Conservation (phyloP, 2,797 vertebrate genomes). For the Glyptemys insculpta region DNA sequence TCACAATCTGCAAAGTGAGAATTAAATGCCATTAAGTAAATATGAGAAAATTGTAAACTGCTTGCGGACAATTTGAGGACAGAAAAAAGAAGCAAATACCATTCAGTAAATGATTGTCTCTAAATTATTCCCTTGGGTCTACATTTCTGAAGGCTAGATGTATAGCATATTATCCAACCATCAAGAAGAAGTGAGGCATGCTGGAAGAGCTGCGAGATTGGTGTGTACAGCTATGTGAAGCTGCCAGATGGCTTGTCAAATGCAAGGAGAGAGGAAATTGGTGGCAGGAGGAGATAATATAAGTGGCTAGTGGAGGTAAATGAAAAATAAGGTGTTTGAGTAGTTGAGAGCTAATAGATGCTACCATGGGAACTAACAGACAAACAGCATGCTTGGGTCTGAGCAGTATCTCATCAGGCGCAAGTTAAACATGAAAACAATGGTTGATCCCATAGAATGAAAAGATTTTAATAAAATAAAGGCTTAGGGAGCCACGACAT, state of each 20-base stretch:
- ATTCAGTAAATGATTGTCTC: conserved; percentile 5
- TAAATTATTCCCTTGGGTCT: not conserved
- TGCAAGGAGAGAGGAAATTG: conserved; percentile 57
- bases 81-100: conserved; percentile 39
- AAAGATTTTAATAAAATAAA: not conserved
- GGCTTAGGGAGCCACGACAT: not conserved
- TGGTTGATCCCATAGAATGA: not conserved
- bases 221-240: not conserved
- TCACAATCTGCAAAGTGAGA: conserved; percentile 31
- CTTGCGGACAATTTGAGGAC: not conserved
- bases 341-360: conserved; percentile 38
- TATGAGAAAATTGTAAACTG: not conserved
- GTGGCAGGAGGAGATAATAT: conserved; percentile 65
- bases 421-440: not conserved
- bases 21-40: conserved; percentile 51
- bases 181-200: conserved; percentile 37
- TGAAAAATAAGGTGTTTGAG: conserved; percentile 37
- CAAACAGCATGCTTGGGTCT: not conserved
- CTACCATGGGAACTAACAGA: conserved; percentile 66
- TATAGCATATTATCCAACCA: conserved; percentile 37
- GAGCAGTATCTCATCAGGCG: not conserved
- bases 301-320: conserved; percentile 59
- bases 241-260: conserved; percentile 57
- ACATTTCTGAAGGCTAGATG: conserved; percentile 25
- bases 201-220: not conserved